Evolutionary conservation across 2,113 vertebrate genomes (phyloP), one percentile per base, ranked within the genome.

Genomic region (Alaudala cheleensis): DNA sequence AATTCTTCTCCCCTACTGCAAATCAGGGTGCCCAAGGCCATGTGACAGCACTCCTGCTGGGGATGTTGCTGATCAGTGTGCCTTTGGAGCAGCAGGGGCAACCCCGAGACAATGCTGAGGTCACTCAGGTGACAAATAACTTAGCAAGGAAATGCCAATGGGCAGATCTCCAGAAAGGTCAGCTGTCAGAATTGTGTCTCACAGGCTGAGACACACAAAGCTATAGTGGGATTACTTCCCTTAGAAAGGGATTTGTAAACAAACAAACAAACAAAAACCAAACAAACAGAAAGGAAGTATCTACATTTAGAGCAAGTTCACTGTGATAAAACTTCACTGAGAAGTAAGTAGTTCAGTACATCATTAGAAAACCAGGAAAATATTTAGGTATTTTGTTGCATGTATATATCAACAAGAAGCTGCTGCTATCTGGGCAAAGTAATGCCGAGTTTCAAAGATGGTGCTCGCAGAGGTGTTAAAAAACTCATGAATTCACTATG

Each of bases 21-120:
- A 12, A 70, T 50, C 1, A 9, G 25, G 11, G 14, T 73, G 37
- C n/a, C 10, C 0, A 2, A 34, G 31, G 37, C 45, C 2, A 1
- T 33, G 26, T 65, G 29, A 37, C 37, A 78, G 39, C 1, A 0
- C 6, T 72, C 1, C 1, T 34, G 49, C 12, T 69, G 73, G 28
- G 34, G 29, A 45, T 42, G 7, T 58, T 39, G 34, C 16, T 28
- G 39, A 17, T 81, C 44, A 69, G 33, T 33, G 5, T 60, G 33
- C 29, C 40, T 78, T 22, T 64, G 45, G 26, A 60, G 33, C 21
- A 47, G 53, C 23, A 86, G 24, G 40, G 29, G 60, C 18, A 91
- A 16, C 15, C 9, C 33, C 4, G 1, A 73, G 31, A 39, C 58
- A 37, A n/a, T 53, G 21, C 18, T 49, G 42, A 61, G 29, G 34